phyloP scores from a whole-genome alignment of 2,113 vertebrate genomes.

The Scomber colias region DNA sequence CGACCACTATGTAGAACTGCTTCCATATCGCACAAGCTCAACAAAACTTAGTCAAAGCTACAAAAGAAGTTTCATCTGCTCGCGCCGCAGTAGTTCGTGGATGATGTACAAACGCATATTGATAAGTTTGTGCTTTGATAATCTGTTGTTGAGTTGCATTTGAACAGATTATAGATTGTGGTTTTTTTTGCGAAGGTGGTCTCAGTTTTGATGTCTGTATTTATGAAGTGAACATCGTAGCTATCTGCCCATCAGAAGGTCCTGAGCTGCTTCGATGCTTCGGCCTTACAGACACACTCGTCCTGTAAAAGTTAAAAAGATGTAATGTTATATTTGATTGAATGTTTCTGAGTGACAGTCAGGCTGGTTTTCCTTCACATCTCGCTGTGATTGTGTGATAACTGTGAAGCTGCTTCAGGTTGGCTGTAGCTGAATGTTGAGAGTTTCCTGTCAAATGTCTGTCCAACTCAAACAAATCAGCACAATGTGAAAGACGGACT shows the following conservation, averaged over 20 bases:
- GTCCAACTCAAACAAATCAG: background rate
- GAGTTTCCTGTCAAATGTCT: background rate
- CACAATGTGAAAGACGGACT: background rate
- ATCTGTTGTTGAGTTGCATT: conserved; percentile 45
- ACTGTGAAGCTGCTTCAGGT: conserved; percentile 39
- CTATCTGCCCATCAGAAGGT: conserved; percentile 1
- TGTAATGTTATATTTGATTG: conserved; percentile 12
- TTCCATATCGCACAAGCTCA: conserved; percentile 62
- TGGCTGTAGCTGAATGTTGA: conserved; percentile 31
- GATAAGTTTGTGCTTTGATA: conserved; percentile 52
- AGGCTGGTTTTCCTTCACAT: background rate
- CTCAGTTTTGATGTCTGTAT: conserved; percentile 23
- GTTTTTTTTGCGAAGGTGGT: background rate
- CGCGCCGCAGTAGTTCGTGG: conserved; percentile 25
- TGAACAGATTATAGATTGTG: conserved; percentile 34
- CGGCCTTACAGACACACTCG: conserved; percentile 4
- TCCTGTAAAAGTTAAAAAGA: background rate
- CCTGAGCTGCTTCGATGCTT: background rate
- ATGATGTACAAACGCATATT: conserved; percentile 27
- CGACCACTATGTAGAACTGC: conserved; percentile 46
- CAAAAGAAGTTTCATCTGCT: conserved; percentile 52
- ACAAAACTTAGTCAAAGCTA: conserved; percentile 49
- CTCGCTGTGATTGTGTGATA: conserved; percentile 39
- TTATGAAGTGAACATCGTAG: conserved; percentile 3
- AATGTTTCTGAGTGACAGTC: conserved; percentile 24